phyloP scores from a whole-genome alignment of 2,888 invertebrate genomes.

The Pardosa pseudoannulata region DNA sequence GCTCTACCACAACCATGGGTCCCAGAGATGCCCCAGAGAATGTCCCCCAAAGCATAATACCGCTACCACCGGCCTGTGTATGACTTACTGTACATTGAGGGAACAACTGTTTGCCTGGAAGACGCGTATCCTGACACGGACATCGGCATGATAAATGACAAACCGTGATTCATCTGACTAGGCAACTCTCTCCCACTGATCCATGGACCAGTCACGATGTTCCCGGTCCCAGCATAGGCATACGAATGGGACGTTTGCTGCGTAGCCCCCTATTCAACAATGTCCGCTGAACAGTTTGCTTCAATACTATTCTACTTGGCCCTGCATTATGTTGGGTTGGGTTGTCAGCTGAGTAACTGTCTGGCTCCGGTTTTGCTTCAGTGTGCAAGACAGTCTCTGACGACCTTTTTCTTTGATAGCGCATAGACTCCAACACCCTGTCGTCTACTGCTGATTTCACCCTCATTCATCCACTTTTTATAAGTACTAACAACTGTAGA shows the following conservation, averaged over 20 bases:
- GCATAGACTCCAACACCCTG: not conserved
- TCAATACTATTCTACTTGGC: not conserved
- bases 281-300: conserved; percentile 14
- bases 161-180: conserved; percentile 21
- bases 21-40: conserved; percentile 12
- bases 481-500: too few relatives aligned
- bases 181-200: conserved; percentile 21
- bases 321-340: conserved; percentile 1
- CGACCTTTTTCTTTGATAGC: not conserved
- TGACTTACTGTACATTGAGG: not conserved
- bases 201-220: conserved; percentile 19
- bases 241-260: conserved; percentile 6
- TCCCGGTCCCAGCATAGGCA: not conserved
- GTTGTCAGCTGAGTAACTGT: conserved; percentile 22
- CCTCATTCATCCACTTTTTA: too few relatives aligned
- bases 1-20: not conserved
- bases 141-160: not conserved
- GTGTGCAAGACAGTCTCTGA: not conserved
- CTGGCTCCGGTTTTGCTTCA: not conserved
- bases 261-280: conserved; percentile 7
- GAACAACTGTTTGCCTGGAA: conserved; percentile 24
- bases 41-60: conserved; percentile 31
- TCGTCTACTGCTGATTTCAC: not conserved
- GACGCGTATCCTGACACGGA: not conserved
- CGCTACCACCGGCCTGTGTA: not conserved